These are phyloP conservation scores for Capromys pilorides DNA, from an alignment of 2,797 vertebrate genomes.

Conservation along the genomic window DNA sequence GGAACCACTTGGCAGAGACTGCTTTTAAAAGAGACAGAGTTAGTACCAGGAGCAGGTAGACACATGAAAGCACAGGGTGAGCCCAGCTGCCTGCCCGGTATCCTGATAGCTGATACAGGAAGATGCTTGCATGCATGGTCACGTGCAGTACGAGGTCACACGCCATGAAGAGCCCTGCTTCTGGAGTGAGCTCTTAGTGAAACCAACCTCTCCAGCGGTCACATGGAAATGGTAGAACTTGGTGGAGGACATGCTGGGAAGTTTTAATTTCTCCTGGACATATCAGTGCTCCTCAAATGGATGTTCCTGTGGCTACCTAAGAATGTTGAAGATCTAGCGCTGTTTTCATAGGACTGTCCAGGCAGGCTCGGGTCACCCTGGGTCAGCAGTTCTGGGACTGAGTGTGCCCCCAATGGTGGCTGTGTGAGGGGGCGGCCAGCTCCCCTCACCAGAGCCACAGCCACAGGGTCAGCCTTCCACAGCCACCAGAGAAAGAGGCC, in stretches of 20 bases:
- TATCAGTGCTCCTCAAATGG: not conserved
- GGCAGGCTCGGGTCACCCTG: rapidly evolving
- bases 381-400: not conserved
- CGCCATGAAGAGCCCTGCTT: not conserved
- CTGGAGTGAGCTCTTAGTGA: not conserved
- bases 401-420: rapidly evolving
- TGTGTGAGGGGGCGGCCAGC: not conserved
- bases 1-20: not conserved
- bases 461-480: not conserved
- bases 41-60: not conserved
- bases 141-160: not conserved
- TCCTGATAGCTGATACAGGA: not conserved
- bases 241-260: rapidly evolving
- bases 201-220: rapidly evolving
- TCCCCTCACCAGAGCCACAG: not conserved
- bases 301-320: not conserved
- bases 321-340: not conserved
- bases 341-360: not conserved
- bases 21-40: not conserved
- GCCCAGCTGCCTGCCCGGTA: not conserved
- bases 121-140: not conserved
- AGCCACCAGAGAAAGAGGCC: not conserved
- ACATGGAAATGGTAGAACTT: rapidly evolving
- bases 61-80: not conserved
- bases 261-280: not conserved